Conservation (phyloP, 2,888 invertebrate genomes). For the Lasioglossum pauxillum region DNA sequence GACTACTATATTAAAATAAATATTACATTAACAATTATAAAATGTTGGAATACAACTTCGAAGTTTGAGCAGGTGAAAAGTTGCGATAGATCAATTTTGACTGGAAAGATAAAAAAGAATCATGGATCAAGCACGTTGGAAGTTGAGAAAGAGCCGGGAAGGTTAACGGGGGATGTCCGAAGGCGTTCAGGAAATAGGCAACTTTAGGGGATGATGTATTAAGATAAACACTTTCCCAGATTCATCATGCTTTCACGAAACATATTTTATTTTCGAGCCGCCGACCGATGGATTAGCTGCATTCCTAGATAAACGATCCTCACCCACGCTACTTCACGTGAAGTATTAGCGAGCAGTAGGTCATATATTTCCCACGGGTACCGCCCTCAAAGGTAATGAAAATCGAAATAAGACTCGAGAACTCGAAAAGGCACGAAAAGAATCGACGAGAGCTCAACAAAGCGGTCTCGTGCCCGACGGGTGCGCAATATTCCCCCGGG, state of each 20-base stretch:
- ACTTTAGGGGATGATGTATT: constrained; percentile 56
- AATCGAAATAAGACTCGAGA: constrained; percentile 63
- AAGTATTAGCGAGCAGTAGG: constrained; percentile 70
- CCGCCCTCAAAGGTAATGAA: constrained; percentile 71
- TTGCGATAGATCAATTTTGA: neutral
- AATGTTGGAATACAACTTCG: neutral
- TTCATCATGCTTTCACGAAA: constrained; percentile 68
- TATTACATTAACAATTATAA: too few species aligned
- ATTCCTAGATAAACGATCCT: constrained; percentile 70
- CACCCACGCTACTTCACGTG: constrained; percentile 74
- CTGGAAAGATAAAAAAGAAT: neutral
- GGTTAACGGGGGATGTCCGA: constrained; percentile 21
- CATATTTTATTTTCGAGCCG: constrained; percentile 69
- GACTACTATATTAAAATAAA: too few species aligned
- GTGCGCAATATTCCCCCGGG: constrained; percentile 31
- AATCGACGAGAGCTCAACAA: constrained; percentile 49
- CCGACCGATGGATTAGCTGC: constrained; percentile 62
- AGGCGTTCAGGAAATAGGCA: constrained; percentile 21
- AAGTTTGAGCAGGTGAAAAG: neutral
- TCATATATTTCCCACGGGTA: constrained; percentile 64
- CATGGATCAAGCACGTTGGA: constrained; percentile 4
- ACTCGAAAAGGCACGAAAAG: constrained; percentile 49
- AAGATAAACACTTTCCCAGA: constrained; percentile 58
- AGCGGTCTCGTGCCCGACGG: constrained; percentile 26
- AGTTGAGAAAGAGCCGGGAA: constrained; percentile 21